Percentiles rank a stretch among this genome's conserved stretches.
These are phyloP conservation scores for Halcyon malimbica DNA, from an alignment of 2,113 vertebrate genomes.

Conservation along the genomic window DNA sequence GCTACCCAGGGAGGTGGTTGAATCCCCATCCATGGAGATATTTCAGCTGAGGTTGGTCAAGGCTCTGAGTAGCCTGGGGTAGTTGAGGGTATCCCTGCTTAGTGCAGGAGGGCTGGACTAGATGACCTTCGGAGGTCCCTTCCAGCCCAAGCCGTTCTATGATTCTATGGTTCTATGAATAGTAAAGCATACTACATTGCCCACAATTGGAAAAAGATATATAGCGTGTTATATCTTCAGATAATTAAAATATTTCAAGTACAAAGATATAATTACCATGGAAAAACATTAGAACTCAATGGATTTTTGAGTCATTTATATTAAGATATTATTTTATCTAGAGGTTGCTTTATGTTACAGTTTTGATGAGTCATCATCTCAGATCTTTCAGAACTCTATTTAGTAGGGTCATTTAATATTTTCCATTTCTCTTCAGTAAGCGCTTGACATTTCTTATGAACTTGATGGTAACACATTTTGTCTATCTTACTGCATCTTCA, in stretches of 20 bases:
- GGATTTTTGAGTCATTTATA: background rate
- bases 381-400: background rate
- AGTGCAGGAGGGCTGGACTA: too few relatives aligned
- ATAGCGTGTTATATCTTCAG: background rate
- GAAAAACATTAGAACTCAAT: background rate
- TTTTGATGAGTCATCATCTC: background rate
- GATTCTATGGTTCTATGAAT: too few relatives aligned
- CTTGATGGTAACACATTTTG: background rate
- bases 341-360: background rate
- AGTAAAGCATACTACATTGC: background rate
- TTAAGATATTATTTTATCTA: background rate
- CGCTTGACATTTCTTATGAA: background rate
- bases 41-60: too few relatives aligned
- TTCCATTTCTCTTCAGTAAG: background rate
- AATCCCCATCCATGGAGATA: too few relatives aligned
- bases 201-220: background rate
- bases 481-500: background rate
- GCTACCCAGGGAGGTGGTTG: too few relatives aligned
- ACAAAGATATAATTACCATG: background rate
- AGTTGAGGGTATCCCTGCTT: too few relatives aligned
- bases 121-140: too few relatives aligned
- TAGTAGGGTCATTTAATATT: background rate
- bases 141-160: too few relatives aligned
- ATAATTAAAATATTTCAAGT: background rate
- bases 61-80: too few relatives aligned